Percentiles rank a stretch among this genome's conserved stretches.
Evolutionary conservation across 2,888 invertebrate genomes (phyloP).

Genomic region (Piscicola geometra): DNA sequence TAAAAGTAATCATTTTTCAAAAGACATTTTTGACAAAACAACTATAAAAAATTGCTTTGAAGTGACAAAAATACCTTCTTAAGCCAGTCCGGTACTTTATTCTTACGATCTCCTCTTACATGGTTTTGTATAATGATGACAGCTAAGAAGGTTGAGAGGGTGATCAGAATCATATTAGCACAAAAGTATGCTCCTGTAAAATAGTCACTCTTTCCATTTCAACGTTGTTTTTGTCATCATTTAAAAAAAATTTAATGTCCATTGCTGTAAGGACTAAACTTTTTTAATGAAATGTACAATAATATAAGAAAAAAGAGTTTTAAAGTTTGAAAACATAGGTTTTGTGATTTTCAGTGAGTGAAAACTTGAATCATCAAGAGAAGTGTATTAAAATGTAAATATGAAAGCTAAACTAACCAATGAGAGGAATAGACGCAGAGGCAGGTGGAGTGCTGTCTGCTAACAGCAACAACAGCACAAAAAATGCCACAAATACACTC

Average conservation of each 20-base stretch:
- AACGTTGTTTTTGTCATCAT: too few species aligned
- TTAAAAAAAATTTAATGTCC: not conserved
- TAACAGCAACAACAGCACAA: constrained; percentile 46
- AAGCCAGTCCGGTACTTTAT: constrained; percentile 50
- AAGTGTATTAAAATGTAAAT: too few species aligned
- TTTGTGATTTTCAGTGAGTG: not conserved
- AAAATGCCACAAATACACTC: constrained; percentile 47
- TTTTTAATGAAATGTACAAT: too few species aligned
- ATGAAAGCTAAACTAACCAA: constrained; percentile 44
- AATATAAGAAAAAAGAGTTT: too few species aligned
- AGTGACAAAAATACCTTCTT: too few species aligned
- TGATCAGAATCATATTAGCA: constrained; percentile 56
- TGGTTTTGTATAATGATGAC: constrained; percentile 56
- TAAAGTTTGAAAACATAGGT: too few species aligned
- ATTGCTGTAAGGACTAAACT: not conserved
- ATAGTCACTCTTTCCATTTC: too few species aligned
- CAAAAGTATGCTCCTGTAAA: constrained; percentile 56
- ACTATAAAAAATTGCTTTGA: too few species aligned
- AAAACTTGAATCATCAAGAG: not conserved
- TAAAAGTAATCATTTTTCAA: too few species aligned
- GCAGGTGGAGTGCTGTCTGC: constrained; percentile 47
- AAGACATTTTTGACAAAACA: too few species aligned
- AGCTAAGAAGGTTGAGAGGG: constrained; percentile 55
- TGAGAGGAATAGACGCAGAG: constrained; percentile 47
- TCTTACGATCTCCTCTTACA: constrained; percentile 53